phyloP scores from a whole-genome alignment of 2,797 vertebrate species.

The Hyperoplus immaculatus region DNA sequence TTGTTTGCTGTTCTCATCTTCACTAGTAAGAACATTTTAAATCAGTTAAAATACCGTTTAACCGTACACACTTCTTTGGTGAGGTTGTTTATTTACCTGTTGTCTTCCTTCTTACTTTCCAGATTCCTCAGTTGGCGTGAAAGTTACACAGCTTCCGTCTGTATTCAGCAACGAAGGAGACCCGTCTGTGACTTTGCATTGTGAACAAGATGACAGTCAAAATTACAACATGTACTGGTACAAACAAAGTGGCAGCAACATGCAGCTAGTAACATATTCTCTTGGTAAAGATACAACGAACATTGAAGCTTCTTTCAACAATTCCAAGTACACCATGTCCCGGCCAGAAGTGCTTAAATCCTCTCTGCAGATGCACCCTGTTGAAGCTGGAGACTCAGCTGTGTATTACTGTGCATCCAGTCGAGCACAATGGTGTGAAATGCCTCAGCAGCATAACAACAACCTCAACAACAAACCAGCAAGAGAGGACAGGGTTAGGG shows the following conservation, averaged over 20 bases:
- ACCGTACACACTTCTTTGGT: neutral
- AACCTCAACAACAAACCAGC: conserved; percentile 33
- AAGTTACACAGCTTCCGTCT: conserved; percentile 38
- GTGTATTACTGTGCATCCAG: conserved; percentile 18
- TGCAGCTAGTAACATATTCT: conserved; percentile 30
- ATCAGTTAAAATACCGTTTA: neutral
- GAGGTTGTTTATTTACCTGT: neutral
- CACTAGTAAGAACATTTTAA: conserved; percentile 39
- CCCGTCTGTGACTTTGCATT: conserved; percentile 25
- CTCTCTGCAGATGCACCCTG: conserved; percentile 6
- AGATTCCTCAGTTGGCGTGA: conserved; percentile 22
- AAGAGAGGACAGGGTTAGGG: neutral
- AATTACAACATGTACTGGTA: conserved; percentile 61
- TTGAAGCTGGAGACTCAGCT: conserved; percentile 33
- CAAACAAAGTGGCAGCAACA: conserved; percentile 25
- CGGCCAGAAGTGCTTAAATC: conserved; percentile 6
- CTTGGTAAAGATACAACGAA: neutral
- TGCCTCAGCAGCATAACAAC: conserved; percentile 34
- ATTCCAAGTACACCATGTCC: conserved; percentile 39
- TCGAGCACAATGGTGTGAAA: conserved; percentile 41
- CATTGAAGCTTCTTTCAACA: conserved; percentile 16
- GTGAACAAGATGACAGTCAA: conserved; percentile 43
- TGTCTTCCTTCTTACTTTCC: neutral
- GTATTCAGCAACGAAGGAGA: neutral
- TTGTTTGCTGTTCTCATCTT: conserved; percentile 19